Evolutionary conservation across 2,888 invertebrate species (phyloP).

Genomic region (Eupithecia subumbrata): DNA sequence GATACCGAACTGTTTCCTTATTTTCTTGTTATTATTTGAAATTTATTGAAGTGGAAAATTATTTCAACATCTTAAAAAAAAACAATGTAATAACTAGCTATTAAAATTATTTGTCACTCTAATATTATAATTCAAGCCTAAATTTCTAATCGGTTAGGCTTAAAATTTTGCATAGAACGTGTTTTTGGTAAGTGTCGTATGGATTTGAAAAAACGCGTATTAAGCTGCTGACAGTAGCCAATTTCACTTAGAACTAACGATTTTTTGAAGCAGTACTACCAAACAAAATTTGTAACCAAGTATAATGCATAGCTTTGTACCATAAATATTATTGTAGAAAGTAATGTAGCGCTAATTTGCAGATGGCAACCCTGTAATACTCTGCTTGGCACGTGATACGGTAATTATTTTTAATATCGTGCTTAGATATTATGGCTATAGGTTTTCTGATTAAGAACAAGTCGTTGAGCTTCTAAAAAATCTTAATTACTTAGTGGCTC

Average conservation of each 20-base stretch:
- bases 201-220: neutral
- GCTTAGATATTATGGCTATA: conserved; percentile 11
- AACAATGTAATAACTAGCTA: neutral
- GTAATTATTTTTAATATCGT: conserved; percentile 17
- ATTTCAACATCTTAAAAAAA: neutral
- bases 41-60: neutral
- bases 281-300: neutral
- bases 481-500: neutral
- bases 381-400: conserved; percentile 8
- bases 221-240: neutral
- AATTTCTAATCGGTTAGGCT: neutral
- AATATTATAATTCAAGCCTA: neutral
- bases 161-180: neutral
- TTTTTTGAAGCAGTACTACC: neutral
- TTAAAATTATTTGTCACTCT: neutral
- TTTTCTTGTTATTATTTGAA: neutral
- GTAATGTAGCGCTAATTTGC: neutral
- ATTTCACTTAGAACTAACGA: neutral
- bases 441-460: conserved; percentile 15
- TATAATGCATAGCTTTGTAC: neutral
- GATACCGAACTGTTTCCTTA: neutral
- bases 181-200: neutral
- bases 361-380: conserved; percentile 9
- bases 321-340: neutral
- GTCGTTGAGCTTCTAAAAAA: conserved; percentile 1